Conservation (phyloP, 1,140 invertebrate species). For the Anoplophora glabripennis region DNA sequence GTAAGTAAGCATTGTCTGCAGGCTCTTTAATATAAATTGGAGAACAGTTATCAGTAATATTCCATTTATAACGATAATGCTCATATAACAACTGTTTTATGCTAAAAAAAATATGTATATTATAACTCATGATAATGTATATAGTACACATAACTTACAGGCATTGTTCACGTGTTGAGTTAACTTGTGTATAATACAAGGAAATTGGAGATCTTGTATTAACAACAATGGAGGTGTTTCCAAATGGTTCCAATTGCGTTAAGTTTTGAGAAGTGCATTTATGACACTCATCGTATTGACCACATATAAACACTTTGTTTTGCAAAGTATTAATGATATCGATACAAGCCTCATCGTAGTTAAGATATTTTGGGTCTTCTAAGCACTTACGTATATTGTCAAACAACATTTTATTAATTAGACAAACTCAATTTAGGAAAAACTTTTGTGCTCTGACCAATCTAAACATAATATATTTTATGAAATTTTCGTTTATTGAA, state of each 20-base stretch:
- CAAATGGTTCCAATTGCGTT: constrained; percentile 35
- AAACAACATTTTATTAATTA: constrained; percentile 36
- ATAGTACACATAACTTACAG: constrained; percentile 10
- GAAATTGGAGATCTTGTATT: constrained; percentile 51
- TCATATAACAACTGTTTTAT: constrained; percentile 48
- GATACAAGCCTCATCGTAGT: constrained; percentile 53
- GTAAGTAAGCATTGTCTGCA: constrained; percentile 52
- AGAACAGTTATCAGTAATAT: constrained; percentile 50
- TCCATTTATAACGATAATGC: constrained; percentile 56
- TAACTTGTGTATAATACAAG: constrained; percentile 42
- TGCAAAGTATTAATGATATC: constrained; percentile 48
- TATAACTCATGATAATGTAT: neutral
- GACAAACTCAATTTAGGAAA: too few relatives aligned
- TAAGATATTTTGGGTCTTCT: constrained; percentile 22
- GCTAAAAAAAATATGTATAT: constrained; percentile 26
- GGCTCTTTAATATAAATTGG: constrained; percentile 49
- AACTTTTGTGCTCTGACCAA: too few relatives aligned
- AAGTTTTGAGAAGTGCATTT: constrained; percentile 49
- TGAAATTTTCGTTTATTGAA: too few relatives aligned
- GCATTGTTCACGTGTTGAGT: constrained; percentile 9
- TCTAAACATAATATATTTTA: too few relatives aligned
- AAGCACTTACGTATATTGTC: constrained; percentile 37
- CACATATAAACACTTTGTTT: constrained; percentile 42
- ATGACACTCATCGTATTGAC: constrained; percentile 49
- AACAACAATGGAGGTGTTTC: constrained; percentile 48